These are phyloP conservation scores for Heliconius melpomene DNA, from an alignment of 1,140 invertebrate genomes.

Conservation along the genomic window DNA sequence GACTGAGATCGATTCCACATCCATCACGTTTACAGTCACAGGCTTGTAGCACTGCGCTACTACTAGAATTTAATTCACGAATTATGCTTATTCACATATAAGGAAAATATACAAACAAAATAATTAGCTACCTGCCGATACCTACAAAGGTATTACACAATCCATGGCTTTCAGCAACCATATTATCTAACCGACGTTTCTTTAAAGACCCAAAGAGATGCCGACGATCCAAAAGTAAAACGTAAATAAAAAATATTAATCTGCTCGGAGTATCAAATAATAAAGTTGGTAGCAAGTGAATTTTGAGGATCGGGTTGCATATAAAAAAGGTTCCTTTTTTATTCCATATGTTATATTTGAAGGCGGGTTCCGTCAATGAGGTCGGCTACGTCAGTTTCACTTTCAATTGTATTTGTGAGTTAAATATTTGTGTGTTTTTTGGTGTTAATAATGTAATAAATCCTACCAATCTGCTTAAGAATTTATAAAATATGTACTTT, in stretches of 20 bases:
- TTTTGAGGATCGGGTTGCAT: constrained; percentile 75
- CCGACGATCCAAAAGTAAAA: constrained; percentile 54
- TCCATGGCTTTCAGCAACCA: constrained; percentile 43
- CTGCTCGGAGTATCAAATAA: constrained; percentile 78
- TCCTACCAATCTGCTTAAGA: too few relatives aligned
- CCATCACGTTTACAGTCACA: too few relatives aligned
- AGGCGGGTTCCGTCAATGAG: constrained; percentile 66
- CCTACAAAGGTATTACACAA: neutral
- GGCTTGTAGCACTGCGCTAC: too few relatives aligned
- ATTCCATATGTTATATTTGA: constrained; percentile 59
- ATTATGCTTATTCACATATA: neutral
- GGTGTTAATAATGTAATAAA: too few relatives aligned
- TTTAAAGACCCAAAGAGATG: constrained; percentile 63
- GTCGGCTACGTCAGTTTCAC: constrained; percentile 54
- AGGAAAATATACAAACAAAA: neutral
- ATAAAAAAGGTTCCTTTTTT: constrained; percentile 51
- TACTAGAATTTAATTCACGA: neutral
- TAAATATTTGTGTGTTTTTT: neutral
- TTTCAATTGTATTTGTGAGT: constrained; percentile 20
- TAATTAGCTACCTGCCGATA: constrained; percentile 12
- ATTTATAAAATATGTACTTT: too few relatives aligned
- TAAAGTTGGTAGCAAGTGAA: constrained; percentile 80
- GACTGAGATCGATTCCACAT: too few relatives aligned
- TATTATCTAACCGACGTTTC: constrained; percentile 58
- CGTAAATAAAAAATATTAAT: constrained; percentile 66